Evolutionary conservation across 2,888 invertebrate genomes (phyloP).

Genomic region (Archaeoteleia sp.): DNA sequence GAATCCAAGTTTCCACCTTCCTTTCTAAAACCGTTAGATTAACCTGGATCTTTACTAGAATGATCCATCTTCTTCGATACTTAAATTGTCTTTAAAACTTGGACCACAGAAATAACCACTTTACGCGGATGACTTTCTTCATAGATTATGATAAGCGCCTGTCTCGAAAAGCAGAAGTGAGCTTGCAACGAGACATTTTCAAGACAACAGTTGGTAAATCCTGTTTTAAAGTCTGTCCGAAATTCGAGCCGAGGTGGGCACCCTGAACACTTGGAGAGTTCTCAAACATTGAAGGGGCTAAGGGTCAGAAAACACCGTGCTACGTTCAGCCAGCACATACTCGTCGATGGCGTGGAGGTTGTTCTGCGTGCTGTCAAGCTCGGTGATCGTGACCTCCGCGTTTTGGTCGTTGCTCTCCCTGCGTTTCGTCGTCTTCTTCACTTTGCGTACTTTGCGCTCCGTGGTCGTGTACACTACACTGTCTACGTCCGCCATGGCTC

Average conservation of each 20-base stretch:
- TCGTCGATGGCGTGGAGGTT: conserved; percentile 81
- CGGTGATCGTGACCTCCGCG: conserved; percentile 87
- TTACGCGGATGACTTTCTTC: too few relatives aligned
- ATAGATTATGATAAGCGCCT: too few relatives aligned
- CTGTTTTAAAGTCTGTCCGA: conserved; percentile 3
- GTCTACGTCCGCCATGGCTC: conserved; percentile 91
- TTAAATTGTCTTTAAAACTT: too few relatives aligned
- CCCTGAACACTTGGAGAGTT: conserved; percentile 21
- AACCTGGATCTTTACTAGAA: too few relatives aligned
- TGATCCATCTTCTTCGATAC: too few relatives aligned
- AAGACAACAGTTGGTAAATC: background rate
- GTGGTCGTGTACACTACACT: conserved; percentile 90
- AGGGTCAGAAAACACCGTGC: conserved; percentile 18
- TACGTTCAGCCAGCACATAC: conserved; percentile 85
- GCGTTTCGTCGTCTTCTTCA: conserved; percentile 91
- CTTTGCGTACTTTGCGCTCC: conserved; percentile 90
- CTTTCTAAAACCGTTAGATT: too few relatives aligned
- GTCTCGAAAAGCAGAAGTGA: too few relatives aligned
- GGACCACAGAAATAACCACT: too few relatives aligned
- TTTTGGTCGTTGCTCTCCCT: conserved; percentile 84
- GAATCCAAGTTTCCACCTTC: too few relatives aligned
- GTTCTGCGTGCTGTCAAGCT: conserved; percentile 82
- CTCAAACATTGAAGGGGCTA: conserved; percentile 12
- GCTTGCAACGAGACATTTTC: background rate
- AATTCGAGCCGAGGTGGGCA: conserved; percentile 23